Conservation (phyloP, 2,888 invertebrate species). For the Ditula angustiorana region DNA sequence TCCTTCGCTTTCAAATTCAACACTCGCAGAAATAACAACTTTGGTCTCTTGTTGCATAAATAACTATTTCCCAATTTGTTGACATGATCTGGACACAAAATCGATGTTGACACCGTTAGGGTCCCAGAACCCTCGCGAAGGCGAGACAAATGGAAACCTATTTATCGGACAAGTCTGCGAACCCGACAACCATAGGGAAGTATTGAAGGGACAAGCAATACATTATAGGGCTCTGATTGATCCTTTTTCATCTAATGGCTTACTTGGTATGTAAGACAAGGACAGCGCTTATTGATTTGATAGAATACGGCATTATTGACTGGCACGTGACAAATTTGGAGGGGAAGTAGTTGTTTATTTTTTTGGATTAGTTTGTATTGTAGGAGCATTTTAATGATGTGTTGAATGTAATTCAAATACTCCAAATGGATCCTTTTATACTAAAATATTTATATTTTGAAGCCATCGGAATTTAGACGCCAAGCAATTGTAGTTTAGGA, state of each 20-base stretch:
- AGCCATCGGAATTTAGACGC: too few species aligned
- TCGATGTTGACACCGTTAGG: constrained; percentile 25
- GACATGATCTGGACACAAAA: constrained; percentile 8
- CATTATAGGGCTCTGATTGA: neutral
- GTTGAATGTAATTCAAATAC: neutral
- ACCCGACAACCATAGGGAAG: constrained; percentile 5
- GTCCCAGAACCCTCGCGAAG: neutral
- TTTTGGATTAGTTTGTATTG: constrained; percentile 1
- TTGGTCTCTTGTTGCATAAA: too few species aligned
- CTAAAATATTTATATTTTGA: too few species aligned
- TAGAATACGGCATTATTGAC: constrained; percentile 15
- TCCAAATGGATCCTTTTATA: too few species aligned
- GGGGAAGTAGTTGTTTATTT: constrained; percentile 20
- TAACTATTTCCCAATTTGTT: too few species aligned
- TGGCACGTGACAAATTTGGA: constrained; percentile 15
- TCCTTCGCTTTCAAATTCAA: too few species aligned
- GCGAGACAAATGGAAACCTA: constrained; percentile 22
- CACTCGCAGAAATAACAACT: too few species aligned
- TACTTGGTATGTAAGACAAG: constrained; percentile 17
- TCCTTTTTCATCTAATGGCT: constrained; percentile 1
- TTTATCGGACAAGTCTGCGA: constrained; percentile 16
- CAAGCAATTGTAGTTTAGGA: too few species aligned
- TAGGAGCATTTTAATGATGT: constrained; percentile 21
- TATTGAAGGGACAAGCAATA: constrained; percentile 8
- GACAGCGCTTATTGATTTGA: constrained; percentile 28